A percentile compares a stretch with the other conserved stretches of the same genome.
phyloP scores from a whole-genome alignment of 2,888 invertebrate genomes.

The Galeruca laticollis region DNA sequence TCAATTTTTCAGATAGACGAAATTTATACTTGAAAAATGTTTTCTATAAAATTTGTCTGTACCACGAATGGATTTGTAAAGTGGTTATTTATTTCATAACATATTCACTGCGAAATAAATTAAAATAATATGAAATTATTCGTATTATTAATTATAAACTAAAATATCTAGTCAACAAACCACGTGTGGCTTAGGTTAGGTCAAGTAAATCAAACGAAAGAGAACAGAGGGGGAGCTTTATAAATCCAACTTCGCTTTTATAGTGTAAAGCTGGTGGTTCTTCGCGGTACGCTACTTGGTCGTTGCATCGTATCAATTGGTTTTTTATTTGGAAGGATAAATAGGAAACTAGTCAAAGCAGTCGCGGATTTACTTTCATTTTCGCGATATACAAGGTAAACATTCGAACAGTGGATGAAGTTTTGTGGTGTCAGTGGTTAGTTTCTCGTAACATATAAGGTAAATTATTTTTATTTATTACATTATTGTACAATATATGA shows the following conservation, averaged over 20 bases:
- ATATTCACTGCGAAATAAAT: no score
- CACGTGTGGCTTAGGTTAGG: constrained; percentile 37
- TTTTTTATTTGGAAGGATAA: constrained; percentile 16
- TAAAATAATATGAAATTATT: no score
- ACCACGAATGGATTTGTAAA: no score
- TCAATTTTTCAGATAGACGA: no score
- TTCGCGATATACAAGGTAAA: constrained; percentile 17
- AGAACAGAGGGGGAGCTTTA: constrained; percentile 21
- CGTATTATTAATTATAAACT: neutral
- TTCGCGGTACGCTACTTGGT: constrained; percentile 6
- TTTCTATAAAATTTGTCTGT: no score
- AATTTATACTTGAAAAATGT: no score
- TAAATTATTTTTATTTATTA: neutral
- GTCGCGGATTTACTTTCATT: constrained; percentile 32
- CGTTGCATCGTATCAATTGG: constrained; percentile 13
- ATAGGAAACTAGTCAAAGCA: constrained; percentile 19
- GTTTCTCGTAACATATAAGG: constrained; percentile 5
- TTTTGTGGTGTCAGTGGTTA: constrained; percentile 16
- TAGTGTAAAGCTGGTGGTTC: constrained; percentile 16
- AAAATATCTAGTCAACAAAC: neutral
- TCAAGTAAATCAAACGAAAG: constrained; percentile 9
- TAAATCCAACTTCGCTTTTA: constrained; percentile 22
- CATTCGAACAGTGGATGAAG: constrained; percentile 4
- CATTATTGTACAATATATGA: no score
- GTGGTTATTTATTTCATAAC: no score